phyloP scores from a whole-genome alignment of 35 echinoderm and acorn worm species.

The Diadema setosum region DNA sequence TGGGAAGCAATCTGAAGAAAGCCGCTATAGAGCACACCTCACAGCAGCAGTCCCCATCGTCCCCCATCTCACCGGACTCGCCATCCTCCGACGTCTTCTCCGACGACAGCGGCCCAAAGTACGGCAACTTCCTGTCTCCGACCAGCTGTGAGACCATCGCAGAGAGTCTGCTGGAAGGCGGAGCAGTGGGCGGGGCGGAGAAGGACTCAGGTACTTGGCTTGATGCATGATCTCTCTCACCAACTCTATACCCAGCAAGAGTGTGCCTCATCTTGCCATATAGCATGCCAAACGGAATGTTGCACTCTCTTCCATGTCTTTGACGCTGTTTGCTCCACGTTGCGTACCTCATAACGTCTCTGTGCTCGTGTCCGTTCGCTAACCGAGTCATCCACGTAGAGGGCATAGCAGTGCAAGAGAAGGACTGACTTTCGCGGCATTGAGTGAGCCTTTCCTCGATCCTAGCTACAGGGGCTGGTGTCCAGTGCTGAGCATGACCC shows the following conservation, averaged over 20 bases:
- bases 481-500: too few species aligned
- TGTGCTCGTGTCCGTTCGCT: too few species aligned
- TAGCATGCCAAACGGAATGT: neutral
- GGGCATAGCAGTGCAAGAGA: too few species aligned
- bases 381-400: too few species aligned
- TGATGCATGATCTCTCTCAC: neutral
- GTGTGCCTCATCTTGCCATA: neutral
- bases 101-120: neutral
- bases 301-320: too few species aligned
- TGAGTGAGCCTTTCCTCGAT: too few species aligned
- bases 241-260: neutral
- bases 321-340: too few species aligned
- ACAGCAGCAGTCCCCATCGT: neutral
- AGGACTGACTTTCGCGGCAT: too few species aligned
- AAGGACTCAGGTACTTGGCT: neutral
- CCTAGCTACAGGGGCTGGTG: too few species aligned
- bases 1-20: slow-evolving; percentile 29
- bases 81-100: neutral
- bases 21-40: slow-evolving; percentile 10
- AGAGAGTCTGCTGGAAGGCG: neutral
- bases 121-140: neutral
- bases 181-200: neutral
- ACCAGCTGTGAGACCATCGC: slow-evolving; percentile 12
- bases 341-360: too few species aligned
- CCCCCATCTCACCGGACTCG: neutral